A percentile compares a stretch with the other conserved stretches of the same genome.
phyloP scores from a whole-genome alignment of 1,140 invertebrate genomes.

The Berghia stephanieae region DNA sequence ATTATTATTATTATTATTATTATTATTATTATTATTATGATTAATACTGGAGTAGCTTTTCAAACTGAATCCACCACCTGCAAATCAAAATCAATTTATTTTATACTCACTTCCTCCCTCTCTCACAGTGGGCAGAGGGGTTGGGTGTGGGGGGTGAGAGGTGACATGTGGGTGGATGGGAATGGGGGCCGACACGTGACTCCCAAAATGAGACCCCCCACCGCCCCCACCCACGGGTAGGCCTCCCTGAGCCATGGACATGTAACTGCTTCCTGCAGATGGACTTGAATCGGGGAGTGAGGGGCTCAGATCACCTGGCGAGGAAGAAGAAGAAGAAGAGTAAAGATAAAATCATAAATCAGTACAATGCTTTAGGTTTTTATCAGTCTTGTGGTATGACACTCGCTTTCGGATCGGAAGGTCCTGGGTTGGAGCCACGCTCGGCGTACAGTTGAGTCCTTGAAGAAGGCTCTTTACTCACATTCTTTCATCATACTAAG shows the following conservation, averaged over 20 bases:
- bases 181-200: conserved; percentile 33
- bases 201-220: neutral
- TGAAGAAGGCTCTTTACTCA: too few species aligned
- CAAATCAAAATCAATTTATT: neutral
- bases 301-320: neutral
- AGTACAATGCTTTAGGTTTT: too few species aligned
- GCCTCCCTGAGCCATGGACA: neutral
- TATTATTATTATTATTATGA: too few species aligned
- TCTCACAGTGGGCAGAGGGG: conserved; percentile 56
- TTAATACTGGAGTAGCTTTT: too few species aligned
- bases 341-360: neutral
- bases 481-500: too few species aligned
- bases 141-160: conserved; percentile 38
- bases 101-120: conserved; percentile 56
- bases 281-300: neutral
- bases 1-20: too few species aligned
- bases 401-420: too few species aligned
- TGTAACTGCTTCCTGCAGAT: too few species aligned
- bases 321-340: neutral
- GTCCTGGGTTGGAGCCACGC: too few species aligned
- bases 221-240: neutral
- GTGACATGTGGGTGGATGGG: conserved; percentile 37
- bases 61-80: too few species aligned
- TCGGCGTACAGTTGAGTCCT: too few species aligned
- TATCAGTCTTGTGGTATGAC: too few species aligned